Percentiles rank a stretch among this genome's conserved stretches.
Conservation (phyloP, 1,140 invertebrate species). For the Hycleus cichorii region DNA sequence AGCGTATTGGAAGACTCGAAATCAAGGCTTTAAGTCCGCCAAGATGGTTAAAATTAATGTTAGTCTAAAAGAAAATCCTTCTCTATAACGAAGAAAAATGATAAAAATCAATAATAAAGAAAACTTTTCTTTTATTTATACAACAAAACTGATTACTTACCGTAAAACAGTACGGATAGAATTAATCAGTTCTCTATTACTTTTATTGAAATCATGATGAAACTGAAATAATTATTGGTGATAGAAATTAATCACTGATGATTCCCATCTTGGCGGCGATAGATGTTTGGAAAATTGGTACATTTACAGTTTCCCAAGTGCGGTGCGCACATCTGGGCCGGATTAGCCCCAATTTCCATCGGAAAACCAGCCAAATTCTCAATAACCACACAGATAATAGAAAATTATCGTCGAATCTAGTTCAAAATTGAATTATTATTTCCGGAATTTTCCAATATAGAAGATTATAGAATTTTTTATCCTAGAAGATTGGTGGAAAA, state of each 20-base stretch:
- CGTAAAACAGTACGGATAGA: no score
- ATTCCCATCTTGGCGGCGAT: constrained; percentile 32
- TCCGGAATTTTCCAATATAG: no score
- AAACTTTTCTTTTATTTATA: neutral
- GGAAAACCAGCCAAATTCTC: no score
- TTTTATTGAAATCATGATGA: constrained; percentile 3
- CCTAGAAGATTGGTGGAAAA: no score
- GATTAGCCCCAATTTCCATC: constrained; percentile 4
- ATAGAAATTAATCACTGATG: constrained; percentile 17
- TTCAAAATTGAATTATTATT: no score
- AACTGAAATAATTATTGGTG: neutral
- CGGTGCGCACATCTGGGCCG: constrained; percentile 1
- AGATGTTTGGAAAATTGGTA: constrained; percentile 26
- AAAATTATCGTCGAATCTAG: no score
- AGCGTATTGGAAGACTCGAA: constrained; percentile 1
- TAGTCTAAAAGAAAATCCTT: no score
- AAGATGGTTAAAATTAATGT: constrained; percentile 22
- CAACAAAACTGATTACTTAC: no score
- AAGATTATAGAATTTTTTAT: no score
- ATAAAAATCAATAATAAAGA: constrained; percentile 1
- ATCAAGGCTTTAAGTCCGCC: constrained; percentile 17
- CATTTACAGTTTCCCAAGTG: constrained; percentile 25
- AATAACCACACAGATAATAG: no score
- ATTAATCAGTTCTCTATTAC: no score
- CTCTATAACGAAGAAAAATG: neutral